Percentiles rank a stretch among this genome's conserved stretches.
Conservation (phyloP, 2,797 vertebrate species). For the Sternotherus odoratus region DNA sequence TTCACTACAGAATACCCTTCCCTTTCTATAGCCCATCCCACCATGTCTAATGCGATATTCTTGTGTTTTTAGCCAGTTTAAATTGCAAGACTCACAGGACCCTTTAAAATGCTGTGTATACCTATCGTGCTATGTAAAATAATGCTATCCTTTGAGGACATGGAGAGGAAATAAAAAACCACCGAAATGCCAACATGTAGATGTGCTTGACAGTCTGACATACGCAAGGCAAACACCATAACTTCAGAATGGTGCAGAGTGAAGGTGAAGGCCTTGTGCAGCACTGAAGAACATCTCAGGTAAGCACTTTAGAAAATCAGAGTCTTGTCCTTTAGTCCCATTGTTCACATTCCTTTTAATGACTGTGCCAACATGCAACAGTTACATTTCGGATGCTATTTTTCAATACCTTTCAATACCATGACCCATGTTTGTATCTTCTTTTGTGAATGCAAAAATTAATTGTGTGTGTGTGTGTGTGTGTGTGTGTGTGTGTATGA, state of each 20-base stretch:
- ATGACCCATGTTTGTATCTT: not conserved
- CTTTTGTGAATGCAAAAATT: not conserved
- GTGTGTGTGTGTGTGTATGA: not conserved
- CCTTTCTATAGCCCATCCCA: too few species aligned
- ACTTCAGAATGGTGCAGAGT: not conserved
- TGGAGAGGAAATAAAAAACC: not conserved
- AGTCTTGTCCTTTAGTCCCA: not conserved
- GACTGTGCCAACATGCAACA: not conserved
- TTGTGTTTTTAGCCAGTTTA: not conserved
- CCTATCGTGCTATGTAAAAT: not conserved
- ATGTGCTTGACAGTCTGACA: not conserved
- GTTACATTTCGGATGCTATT: not conserved
- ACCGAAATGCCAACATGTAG: not conserved
- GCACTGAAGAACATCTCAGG: not conserved
- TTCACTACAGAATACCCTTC: not conserved
- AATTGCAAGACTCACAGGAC: not conserved
- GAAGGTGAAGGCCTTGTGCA: not conserved
- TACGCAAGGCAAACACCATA: not conserved
- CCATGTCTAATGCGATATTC: not conserved
- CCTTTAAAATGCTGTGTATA: not conserved
- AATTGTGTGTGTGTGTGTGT: not conserved
- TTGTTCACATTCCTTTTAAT: not conserved
- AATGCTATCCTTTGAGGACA: fast-evolving
- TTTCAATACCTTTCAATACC: not conserved
- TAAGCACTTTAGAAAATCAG: not conserved